Evolutionary conservation across 37 sponge, comb jelly and placozoan genomes (phyloP).

Genomic region (Chondrosia reniformis): DNA sequence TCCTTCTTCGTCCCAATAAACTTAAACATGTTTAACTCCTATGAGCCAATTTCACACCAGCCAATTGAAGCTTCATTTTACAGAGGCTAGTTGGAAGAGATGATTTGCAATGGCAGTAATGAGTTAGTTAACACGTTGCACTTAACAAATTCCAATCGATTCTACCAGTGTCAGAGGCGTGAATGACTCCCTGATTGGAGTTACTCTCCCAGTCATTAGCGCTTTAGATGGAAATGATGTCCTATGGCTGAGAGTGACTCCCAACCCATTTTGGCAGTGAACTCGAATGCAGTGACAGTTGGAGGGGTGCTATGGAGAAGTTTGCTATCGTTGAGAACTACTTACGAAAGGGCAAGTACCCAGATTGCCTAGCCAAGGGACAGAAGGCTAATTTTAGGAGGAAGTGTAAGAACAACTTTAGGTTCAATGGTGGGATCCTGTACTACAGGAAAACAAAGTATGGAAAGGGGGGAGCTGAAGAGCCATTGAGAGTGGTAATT

Average conservation of each 20-base stretch:
- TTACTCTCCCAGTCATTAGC: not conserved
- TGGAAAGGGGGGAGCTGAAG: not conserved
- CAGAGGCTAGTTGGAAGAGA: too few relatives aligned
- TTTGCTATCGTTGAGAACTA: not conserved
- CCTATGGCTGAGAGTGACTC: not conserved
- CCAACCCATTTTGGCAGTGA: not conserved
- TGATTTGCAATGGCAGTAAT: too few relatives aligned
- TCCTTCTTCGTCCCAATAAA: too few relatives aligned
- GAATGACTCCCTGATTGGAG: not conserved
- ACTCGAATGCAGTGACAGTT: not conserved
- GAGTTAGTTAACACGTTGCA: too few relatives aligned
- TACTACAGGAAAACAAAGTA: not conserved
- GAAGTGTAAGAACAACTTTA: not conserved
- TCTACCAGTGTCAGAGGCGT: not conserved
- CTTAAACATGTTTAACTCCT: too few relatives aligned
- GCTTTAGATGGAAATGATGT: not conserved
- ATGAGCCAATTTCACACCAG: too few relatives aligned
- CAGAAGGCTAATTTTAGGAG: not conserved
- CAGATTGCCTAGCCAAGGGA: not conserved
- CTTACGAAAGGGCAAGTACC: not conserved
- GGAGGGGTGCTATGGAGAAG: too few relatives aligned
- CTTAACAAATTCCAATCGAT: too few relatives aligned
- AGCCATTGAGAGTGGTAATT: not conserved
- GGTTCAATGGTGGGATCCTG: not conserved
- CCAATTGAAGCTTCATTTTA: too few relatives aligned